Evolutionary conservation across 2,888 invertebrate species (phyloP), one percentile per base, ranked within the genome.

Genomic region (Apantesis nais): DNA sequence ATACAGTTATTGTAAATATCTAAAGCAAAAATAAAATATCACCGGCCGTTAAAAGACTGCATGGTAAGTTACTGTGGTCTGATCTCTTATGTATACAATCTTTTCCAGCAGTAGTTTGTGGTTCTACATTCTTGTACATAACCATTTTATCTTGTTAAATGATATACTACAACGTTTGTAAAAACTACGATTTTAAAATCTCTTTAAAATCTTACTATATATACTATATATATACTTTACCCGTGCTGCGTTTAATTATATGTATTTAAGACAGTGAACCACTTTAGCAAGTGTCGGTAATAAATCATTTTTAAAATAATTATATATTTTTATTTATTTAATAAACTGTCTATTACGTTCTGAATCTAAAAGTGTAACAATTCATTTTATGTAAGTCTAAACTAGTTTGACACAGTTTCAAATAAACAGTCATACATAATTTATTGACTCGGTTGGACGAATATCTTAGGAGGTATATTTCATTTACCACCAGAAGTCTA

Each of bases 361-460:
- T 37, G 60, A 48, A 61, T 19, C 37, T 58, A 58, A 48, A 68
- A 37, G 31, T 31, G 65, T 55, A 34, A 66, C 34, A 44, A 58
- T 55, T 55, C 41, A 66, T 52, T 31, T 66, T 66, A 66, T 66
- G 29, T 66, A 66, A 66, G 11, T 58, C 29, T 41, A 39, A 66
- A 16, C 25, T 25, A 55, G 58, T 39, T 58, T 58, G 58, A 25
- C 41, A 58, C 58, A 66, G 41, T 66, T 41, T 9, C n/a, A 62
- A 19, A 39, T 58, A 58, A 19, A 25, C 5, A 41, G 25, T 58
- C 19, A 31, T 63, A 44, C 29, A 14, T 29, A 16, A 58, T 16
- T 58, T 29, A 14, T 16, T 58, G 29, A 4, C 58, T 29, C 58
- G 58, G 16, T 16, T 29, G 8, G 29, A 29, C 29, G 29, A 1